Base-by-base conservation (phyloP, 2,797 vertebrate species). In the Pseudotriccus pelzelni region DNA sequence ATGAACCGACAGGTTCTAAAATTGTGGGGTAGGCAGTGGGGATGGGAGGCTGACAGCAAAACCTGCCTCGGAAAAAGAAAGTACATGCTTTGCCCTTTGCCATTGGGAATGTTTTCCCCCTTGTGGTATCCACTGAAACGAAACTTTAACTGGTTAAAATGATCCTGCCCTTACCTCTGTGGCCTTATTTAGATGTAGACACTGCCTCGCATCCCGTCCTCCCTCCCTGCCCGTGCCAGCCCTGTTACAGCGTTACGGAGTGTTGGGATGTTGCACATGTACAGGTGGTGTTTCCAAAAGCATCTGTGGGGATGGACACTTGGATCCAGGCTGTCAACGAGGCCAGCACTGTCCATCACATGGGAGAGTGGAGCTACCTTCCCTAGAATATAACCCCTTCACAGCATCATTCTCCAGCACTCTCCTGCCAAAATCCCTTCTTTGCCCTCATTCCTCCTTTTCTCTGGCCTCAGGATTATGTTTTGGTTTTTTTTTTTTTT, bases 211-310 rank as follows among this genome's bases (percentile, higher is more conserved):
- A 39, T 56, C 83, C 62, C 2, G 1, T 10, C 28, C 22, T 76
- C 43, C n/a, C 47, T 66, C 32, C 47, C 30, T 67, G 8, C 30
- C 34, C 0, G 5, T 90, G 78, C 56, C 84, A 94, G 77, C 78
- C 84, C 78, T 76, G 81, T 87, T 82, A 49, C 63, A 20, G 23
- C 0, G 3, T 25, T 62, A 28, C 1, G 34, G 39, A 28, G 50
- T 0, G 0, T 15, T 0, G 0, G 14, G 78, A 53, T 82, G 55
- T 87, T 56, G 59, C 81, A 67, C 69, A 59, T 63, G 76, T 85
- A 74, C 76, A 85, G 86, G 94, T 90, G 86, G 64, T 14, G 3
- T 53, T 95, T 80, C 76, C 91, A 80, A 80, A 95, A 81, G 47
- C 76, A 52, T 86, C 68, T 2, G 5, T 53, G 64, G 41, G 76